Base-by-base conservation (phyloP, 2,888 invertebrate species). In the Stenchaetothrips biformis region DNA sequence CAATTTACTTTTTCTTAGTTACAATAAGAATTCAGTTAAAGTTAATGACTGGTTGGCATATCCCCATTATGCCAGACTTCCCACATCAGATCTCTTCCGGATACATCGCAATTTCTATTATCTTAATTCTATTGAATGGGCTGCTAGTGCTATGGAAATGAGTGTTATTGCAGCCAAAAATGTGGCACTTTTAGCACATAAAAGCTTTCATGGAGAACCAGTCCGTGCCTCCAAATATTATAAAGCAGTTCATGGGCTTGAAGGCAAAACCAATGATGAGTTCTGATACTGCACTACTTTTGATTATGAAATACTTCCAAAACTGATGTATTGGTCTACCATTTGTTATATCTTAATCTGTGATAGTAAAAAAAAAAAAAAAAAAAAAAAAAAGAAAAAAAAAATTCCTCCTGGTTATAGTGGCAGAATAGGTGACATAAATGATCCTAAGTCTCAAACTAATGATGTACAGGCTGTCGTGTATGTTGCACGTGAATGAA, bases 71-170 rank as follows among this genome's bases (percentile, higher is more conserved):
- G 84, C 86, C 11, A 74, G 79, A 11, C 79, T 79, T 4, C 78
- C 77, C 2, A 77, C 79, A 27, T 53, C 80, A 3, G 47, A 79
- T 67, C 7, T 11, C 27, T 48, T 91, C 84, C 86, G 88, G 77
- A 84, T 91, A 13, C 85, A 88, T 83, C 86, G 89, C 77, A 86
- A 87, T 25, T 83, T 92, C 78, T 92, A 90, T 84, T 89, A 92
- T 83, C 85, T 90, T 0, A 92, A 91, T 86, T 89, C 90, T 7
- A 89, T 92, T 80, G 92, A 92, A 85, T 89, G 89, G 89, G 89
- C 89, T 2, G 91, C 91, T 0, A 91, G 91, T 84, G 91, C 92
- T 0, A 92, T 92, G 89, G 92, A 92, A 86, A 92, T 91, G 91
- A 89, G 89, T 84, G 88, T 88, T 9, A 89, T 92, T 81, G 89